Evolutionary conservation across 2,888 invertebrate genomes (phyloP), one percentile per base, ranked within the genome.

Genomic region (Thecophora atra): DNA sequence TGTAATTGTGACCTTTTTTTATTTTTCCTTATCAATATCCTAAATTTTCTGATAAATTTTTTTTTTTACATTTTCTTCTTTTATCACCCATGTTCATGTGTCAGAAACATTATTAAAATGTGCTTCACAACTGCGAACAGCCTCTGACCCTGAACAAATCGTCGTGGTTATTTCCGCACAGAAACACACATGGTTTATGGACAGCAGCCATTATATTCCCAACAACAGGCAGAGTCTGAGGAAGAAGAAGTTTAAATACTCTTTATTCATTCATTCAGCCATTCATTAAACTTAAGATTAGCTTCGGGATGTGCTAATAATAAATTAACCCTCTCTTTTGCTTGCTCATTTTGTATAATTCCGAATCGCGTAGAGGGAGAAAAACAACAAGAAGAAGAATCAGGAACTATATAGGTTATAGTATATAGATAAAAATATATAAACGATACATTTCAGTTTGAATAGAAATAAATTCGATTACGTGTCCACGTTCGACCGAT

Each of bases 291-390:
- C 67, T 37, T 13, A n/a, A 54, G 67, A 69, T 69, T 69, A 69
- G 47, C 69, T 44, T 19, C 47, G 69, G 69, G 44, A 26, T 69
- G 47, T n/a, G 44, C 60, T 69, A 60, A 62, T 69, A 60, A 62
- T 69, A 69, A 69, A 69, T 69, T 69, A 69, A 69, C 69, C 69
- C 69, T 69, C 58, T 60, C n/a, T 69, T n/a, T n/a, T 69, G 69
- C 69, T 47, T 69, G 69, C 69, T 69, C 69, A 47, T 69, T 69
- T 69, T 8, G 42, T 24, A 11, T 58, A 58, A 13, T 58, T 58
- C 28, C 17, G 13, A 8, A 2, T 28, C 58, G 58, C 58, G 44
- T 21, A 64, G 24, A 17, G 47, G 7, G 24, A 28, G 11, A 58
- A 58, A 58, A 28, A 30, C 30, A 30, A 30, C 30, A 30, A 30